Evolutionary conservation across 2,113 vertebrate species (phyloP), one percentile per base, ranked within the genome.

Genomic region (Perognathus longimembris): DNA sequence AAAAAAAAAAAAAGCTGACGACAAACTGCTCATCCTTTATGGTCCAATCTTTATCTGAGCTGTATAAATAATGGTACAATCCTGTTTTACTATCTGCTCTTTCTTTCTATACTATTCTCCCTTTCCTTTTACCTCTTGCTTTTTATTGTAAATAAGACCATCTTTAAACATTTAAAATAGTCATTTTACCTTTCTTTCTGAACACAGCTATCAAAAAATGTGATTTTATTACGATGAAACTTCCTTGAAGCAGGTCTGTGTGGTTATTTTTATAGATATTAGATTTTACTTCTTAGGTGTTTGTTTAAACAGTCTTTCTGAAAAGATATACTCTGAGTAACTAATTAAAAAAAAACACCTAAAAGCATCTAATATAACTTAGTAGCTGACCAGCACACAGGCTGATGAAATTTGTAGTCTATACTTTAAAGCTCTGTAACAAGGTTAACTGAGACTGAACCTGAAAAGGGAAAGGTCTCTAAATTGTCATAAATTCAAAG

Each of bases 391-490:
- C 84, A 93, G 84, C 74, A 91, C 20, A 63, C 63, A 77, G 64
- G 59, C 45, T 85, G 94, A 94, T 95, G 69, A 92, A 89, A 97
- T 97, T 96, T 95, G 93, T 96, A 89, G 88, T 90, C 95, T 97
- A 96, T 96, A 90, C 95, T 97, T 87, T 94, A 95, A 96, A 96
- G 96, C 82, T 92, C 93, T 96, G 92, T 97, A 97, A 96, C 89
- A 96, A 97, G 96, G 97, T 95, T 89, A 97, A 95, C 76, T 94
- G 57, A 95, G 94, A 90, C 89, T 96, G 95, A 97, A 96, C 93
- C 91, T 95, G 82, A 96, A 92, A 96, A 96, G 85, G 96, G 93
- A 95, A 87, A 97, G 97, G 95, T 97, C 97, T 96, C 97, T 97
- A 96, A 97, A 97, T 96, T 80, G 84, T 91, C 94, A 89, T 93